Evolutionary conservation across 2,888 invertebrate species (phyloP), one percentile per base, ranked within the genome.

Genomic region (Congeria kusceri): DNA sequence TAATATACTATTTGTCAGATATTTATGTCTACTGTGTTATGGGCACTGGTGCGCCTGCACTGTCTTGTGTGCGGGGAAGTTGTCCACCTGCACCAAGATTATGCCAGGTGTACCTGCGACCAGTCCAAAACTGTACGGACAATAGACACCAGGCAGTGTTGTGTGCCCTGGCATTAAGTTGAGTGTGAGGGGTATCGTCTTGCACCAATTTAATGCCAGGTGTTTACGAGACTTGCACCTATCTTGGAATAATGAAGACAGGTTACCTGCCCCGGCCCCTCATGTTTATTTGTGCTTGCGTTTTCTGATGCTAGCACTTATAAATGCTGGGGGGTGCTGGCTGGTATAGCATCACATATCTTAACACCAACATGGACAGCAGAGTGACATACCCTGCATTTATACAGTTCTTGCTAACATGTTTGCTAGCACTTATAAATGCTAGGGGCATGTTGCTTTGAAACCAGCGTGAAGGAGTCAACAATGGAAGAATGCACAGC

Each of bases 201-300:
- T 87, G 88, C 88, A 88, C 88, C 88, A 88, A 88, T 85, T 63
- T 85, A 84, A 88, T 87, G 87, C 87, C 88, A 87, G 86, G 84
- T 85, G 80, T 80, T 53, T 53, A 25, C 18, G 25, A 53, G 23
- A 53, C 25, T 23, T 53, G 23, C 39, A 39, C 9, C 39, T 7
- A 7, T 39, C 39, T 39, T 39, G 39, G 39, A 39, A 11, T 39
- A 39, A 39, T 15, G 15, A 15, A 56, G n/a, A n/a, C 56, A 56
- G 1, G 9, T 9, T 3, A 56, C 2, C 23, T 1, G 11, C 7
- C 9, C 3, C 3, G 56, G 53, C 20, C 15, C 68, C 65, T 57
- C 15, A 59, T 61, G 64, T 56, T 64, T 76, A 69, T 75, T 68
- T 75, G 77, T 79, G 82, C 78, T 77, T 47, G 80, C 81, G 32